phyloP scores from a whole-genome alignment of 2,888 invertebrate genomes.

The Parelbella ahira region DNA sequence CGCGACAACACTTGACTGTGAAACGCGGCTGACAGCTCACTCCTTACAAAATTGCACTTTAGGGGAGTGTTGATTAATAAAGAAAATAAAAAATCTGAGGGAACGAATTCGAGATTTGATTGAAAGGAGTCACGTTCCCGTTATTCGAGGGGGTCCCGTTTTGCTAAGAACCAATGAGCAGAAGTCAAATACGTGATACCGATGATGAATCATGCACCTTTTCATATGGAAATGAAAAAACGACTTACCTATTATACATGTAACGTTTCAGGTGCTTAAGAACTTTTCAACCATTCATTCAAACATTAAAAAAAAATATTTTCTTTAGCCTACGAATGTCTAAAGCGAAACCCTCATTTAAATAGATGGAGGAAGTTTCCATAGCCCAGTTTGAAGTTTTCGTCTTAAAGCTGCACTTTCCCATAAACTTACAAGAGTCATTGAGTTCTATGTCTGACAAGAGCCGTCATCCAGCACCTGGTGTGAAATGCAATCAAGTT shows the following conservation, averaged over 20 bases:
- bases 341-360: no score
- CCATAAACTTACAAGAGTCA: slow-evolving; percentile 38
- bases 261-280: no score
- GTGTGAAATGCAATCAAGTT: slow-evolving; percentile 80
- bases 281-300: no score
- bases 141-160: slow-evolving; percentile 12
- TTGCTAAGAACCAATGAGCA: slow-evolving; percentile 16
- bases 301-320: no score
- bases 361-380: not conserved
- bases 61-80: slow-evolving; percentile 26
- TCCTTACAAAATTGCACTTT: slow-evolving; percentile 21
- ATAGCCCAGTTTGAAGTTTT: slow-evolving; percentile 18
- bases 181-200: slow-evolving; percentile 11
- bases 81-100: slow-evolving; percentile 24
- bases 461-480: slow-evolving; percentile 74
- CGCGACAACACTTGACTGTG: slow-evolving; percentile 19
- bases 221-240: no score
- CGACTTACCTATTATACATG: no score
- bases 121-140: slow-evolving; percentile 23
- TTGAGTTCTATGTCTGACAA: slow-evolving; percentile 53
- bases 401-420: slow-evolving; percentile 28
- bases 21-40: slow-evolving; percentile 17
- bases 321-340: no score
- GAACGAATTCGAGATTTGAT: slow-evolving; percentile 19
- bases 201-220: no score